Base-by-base conservation (phyloP, 1,140 invertebrate genomes). In the Euura saliciscinereae region DNA sequence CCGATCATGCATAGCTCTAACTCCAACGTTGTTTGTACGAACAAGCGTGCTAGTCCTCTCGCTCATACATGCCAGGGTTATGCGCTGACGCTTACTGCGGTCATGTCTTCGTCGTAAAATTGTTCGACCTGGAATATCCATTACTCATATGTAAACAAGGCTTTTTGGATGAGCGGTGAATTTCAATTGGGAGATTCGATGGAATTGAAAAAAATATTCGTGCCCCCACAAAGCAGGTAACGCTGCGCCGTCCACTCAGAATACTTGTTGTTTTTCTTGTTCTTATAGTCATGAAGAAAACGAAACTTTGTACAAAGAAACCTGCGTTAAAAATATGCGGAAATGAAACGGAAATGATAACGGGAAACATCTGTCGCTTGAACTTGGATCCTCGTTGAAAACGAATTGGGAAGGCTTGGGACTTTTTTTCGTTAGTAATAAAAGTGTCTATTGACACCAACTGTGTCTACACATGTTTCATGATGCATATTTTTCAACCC, bases 361-460 rank as follows among this genome's bases (percentile, higher is more conserved):
- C 28, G 28, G 28, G 28, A 28, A 28, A 28, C 28, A 28, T 28
- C 28, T 28, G 28, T 28, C 28, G 28, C 28, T 28, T 28, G 7
- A 51, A 51, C 46, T 8, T 8, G 7, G 46, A 51, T 51, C 51
- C 51, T 59, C 13, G 5, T 59, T 59, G 51, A 59, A 8, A 59
- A 59, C 13, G 10, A 8, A 59, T 59, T 3, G 13, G 8, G 51
- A 28, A 28, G 51, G 51, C 51, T 4, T 59, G 51, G 51, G 5
- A 59, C 51, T 59, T 59, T n/a, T 59, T n/a, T 59, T 59, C 51
- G 51, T 59, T 59, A 6, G 51, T 59, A 59, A 59, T 59, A 59
- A 59, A 59, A 59, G 8, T 59, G 10, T 6, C 51, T 59, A 59
- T 59, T n/a, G 51, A 11, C 51, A n/a, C 51, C 51, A 11, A 59